A percentile compares a stretch with the other conserved stretches of the same genome.
These are phyloP conservation scores for Calycopis cecrops DNA, from an alignment of 1,140 invertebrate species.

Conservation along the genomic window DNA sequence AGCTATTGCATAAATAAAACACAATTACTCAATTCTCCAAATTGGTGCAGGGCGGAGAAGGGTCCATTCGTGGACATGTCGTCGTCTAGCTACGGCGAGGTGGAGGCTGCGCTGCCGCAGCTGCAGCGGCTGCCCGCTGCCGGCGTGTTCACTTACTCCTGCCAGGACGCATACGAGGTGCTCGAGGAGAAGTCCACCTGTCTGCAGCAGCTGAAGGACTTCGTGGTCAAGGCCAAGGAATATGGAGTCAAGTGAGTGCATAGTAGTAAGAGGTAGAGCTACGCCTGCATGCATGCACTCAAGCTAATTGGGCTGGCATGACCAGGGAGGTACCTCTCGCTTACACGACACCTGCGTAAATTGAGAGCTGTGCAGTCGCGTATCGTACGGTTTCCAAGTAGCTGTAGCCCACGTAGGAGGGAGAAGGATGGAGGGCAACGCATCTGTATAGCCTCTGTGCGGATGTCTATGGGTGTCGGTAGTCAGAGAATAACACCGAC, in stretches of 20 bases:
- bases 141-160: conserved; percentile 50
- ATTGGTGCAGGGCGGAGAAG: conserved; percentile 72
- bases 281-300: too few relatives aligned
- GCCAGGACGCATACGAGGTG: conserved; percentile 45
- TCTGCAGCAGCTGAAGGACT: conserved; percentile 50
- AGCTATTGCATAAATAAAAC: too few relatives aligned
- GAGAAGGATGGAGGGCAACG: too few relatives aligned
- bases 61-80: conserved; percentile 79
- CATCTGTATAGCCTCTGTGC: too few relatives aligned
- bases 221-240: conserved; percentile 59
- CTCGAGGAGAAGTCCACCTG: conserved; percentile 36
- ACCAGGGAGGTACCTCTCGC: too few relatives aligned
- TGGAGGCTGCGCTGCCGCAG: conserved; percentile 64
- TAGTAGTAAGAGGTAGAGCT: background rate
- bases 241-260: conserved; percentile 54
- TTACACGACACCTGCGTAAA: too few relatives aligned
- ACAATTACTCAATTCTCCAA: background rate
- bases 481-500: too few relatives aligned
- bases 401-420: too few relatives aligned
- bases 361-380: too few relatives aligned
- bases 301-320: too few relatives aligned
- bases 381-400: too few relatives aligned
- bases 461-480: too few relatives aligned
- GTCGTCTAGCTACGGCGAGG: conserved; percentile 27
- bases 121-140: conserved; percentile 74